Base-by-base conservation (phyloP, 2,888 invertebrate species). In the Anoncus sp. region DNA sequence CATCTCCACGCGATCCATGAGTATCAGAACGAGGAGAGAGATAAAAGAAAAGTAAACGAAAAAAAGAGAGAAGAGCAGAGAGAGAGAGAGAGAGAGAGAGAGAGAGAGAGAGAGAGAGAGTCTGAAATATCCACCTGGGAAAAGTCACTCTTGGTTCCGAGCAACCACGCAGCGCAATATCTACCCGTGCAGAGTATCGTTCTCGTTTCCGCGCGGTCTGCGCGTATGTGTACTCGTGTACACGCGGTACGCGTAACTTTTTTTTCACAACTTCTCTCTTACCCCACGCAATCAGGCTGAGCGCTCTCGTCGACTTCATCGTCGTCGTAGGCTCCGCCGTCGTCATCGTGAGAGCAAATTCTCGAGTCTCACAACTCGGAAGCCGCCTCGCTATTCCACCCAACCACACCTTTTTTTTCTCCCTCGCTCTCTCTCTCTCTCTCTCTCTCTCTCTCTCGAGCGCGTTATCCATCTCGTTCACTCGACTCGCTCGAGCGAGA, bases 201-300 rank as follows among this genome's bases (percentile, higher is more conserved):
- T 62, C 40, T 47, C 67, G 63, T 51, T 55, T 69, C 49, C 57
- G 38, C 51, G 57, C 40, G 40, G 31, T 69, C 63, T 49, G 24
- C 59, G 18, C 40, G 65, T 20, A 45, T 43, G 65, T 55, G 65
- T 20, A 43, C n/a, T n/a, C n/a, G n/a, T n/a, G n/a, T n/a, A n/a
- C n/a, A n/a, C n/a, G n/a, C n/a, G n/a, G n/a, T n/a, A n/a, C n/a
- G n/a, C 35, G 63, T 51, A 55, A 62, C 66, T 74, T 70, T 38
- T 31, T 14, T 31, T 63, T n/a, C n/a, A n/a, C 31, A 67, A 67
- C 55, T 66, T 47, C 71, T 71, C 66, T 74, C 55, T 71, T 62
- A 62, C 62, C 69, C 69, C 78, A 63, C 71, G 78, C 71, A 78
- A 78, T 78, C 78, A 78, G 66, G 71, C 78, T 78, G 78, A 78